Conservation (phyloP, 2,797 vertebrate species). For the Podarcis siculus region DNA sequence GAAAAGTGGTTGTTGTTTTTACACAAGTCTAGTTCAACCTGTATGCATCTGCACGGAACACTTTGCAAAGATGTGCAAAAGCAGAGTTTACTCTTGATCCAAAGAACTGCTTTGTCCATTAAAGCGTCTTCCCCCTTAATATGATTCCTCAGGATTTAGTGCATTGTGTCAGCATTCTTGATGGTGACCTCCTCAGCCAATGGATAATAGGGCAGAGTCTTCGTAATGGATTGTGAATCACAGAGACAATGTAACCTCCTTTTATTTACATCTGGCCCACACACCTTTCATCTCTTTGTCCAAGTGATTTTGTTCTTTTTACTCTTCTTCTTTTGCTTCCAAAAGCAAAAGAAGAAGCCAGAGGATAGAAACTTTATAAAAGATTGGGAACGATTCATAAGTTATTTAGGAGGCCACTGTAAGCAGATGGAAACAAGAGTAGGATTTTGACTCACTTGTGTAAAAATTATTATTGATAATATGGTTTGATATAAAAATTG, state of each 20-base stretch:
- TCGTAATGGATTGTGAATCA: slow-evolving; percentile 41
- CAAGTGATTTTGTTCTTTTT: slow-evolving; percentile 12
- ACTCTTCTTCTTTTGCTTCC: slow-evolving; percentile 24
- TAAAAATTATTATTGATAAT: too few species aligned
- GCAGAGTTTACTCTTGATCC: slow-evolving; percentile 19
- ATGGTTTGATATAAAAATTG: too few species aligned
- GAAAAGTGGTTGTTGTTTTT: neutral
- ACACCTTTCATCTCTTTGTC: slow-evolving; percentile 47
- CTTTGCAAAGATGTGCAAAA: slow-evolving; percentile 37
- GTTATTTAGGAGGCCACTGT: too few species aligned
- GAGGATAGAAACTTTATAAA: too few species aligned
- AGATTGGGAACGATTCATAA: too few species aligned
- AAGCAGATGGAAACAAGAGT: too few species aligned
- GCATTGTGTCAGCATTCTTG: slow-evolving; percentile 47
- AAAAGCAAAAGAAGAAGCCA: slow-evolving; percentile 15
- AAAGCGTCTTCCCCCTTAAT: slow-evolving; percentile 39
- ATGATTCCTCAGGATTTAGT: slow-evolving; percentile 40
- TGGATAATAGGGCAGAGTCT: slow-evolving; percentile 50
- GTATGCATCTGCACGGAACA: slow-evolving; percentile 39
- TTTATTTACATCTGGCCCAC: slow-evolving; percentile 38
- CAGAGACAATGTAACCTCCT: slow-evolving; percentile 8
- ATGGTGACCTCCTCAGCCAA: slow-evolving; percentile 45
- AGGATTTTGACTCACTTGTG: too few species aligned
- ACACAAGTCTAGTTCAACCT: neutral
- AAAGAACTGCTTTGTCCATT: neutral